Percentiles rank a stretch among this genome's conserved stretches.
Conservation (phyloP, 2,888 invertebrate genomes). For the Ectemnius lituratus region DNA sequence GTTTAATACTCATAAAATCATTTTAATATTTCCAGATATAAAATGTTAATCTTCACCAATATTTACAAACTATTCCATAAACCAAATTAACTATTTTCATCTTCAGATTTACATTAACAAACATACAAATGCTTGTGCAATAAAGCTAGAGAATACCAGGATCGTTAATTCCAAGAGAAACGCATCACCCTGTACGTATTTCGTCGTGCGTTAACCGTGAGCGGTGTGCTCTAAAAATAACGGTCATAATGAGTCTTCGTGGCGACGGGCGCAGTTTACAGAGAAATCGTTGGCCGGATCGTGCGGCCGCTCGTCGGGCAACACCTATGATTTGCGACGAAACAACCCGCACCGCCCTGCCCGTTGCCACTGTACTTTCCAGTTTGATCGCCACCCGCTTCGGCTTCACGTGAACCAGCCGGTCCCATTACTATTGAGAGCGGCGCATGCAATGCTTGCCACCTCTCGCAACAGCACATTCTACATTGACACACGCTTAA, state of each 20-base stretch:
- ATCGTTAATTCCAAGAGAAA: too few relatives aligned
- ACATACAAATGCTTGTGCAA: too few relatives aligned
- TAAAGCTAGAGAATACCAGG: too few relatives aligned
- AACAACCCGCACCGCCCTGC: conserved; percentile 43
- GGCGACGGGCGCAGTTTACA: conserved; percentile 60
- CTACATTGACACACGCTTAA: neutral
- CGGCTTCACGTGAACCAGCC: conserved; percentile 42
- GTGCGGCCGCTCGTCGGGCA: conserved; percentile 55
- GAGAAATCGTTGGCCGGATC: conserved; percentile 62
- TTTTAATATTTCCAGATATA: too few relatives aligned
- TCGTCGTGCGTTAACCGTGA: conserved; percentile 3
- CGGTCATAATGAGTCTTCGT: conserved; percentile 59
- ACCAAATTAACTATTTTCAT: too few relatives aligned
- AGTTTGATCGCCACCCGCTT: conserved; percentile 15
- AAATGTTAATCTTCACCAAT: too few relatives aligned
- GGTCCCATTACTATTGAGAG: neutral
- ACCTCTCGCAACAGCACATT: neutral
- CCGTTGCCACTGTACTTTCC: conserved; percentile 21
- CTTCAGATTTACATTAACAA: too few relatives aligned
- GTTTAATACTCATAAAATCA: too few relatives aligned
- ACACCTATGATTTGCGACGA: conserved; percentile 64
- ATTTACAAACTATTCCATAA: too few relatives aligned
- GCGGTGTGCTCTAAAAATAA: conserved; percentile 57
- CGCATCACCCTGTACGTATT: too few relatives aligned
- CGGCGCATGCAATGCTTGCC: conserved; percentile 2